phyloP scores from a whole-genome alignment of 1,140 invertebrate species.

The Acromyrmex charruanus region DNA sequence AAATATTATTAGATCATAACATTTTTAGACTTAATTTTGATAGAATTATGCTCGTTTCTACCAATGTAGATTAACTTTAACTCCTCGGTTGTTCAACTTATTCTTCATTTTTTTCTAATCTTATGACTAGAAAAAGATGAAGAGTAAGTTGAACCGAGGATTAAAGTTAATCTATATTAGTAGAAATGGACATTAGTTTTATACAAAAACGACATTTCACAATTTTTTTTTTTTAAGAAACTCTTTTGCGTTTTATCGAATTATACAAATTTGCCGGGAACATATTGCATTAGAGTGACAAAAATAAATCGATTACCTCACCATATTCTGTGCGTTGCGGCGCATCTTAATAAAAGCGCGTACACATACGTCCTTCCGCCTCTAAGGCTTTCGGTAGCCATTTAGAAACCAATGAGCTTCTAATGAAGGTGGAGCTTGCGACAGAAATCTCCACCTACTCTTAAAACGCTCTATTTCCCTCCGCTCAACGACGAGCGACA shows the following conservation, averaged over 20 bases:
- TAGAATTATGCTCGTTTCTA: background rate
- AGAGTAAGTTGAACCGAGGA: too few relatives aligned
- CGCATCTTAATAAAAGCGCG: slow-evolving; percentile 22
- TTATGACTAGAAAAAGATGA: too few relatives aligned
- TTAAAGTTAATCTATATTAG: too few relatives aligned
- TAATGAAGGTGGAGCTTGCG: slow-evolving; percentile 84
- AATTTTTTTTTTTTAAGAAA: background rate
- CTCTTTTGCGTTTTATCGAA: background rate
- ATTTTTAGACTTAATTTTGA: background rate
- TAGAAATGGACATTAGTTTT: too few relatives aligned
- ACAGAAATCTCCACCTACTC: slow-evolving; percentile 86
- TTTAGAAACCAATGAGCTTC: slow-evolving; percentile 83
- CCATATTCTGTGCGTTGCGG: background rate
- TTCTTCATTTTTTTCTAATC: too few relatives aligned
- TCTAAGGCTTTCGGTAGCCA: background rate
- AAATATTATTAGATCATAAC: background rate
- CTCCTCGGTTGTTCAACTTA: too few relatives aligned
- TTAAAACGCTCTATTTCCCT: slow-evolving; percentile 85
- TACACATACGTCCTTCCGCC: background rate
- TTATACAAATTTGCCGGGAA: background rate
- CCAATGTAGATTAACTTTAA: too few relatives aligned
- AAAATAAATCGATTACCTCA: slow-evolving; percentile 46
- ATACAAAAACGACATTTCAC: background rate
- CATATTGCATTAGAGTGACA: slow-evolving; percentile 16
- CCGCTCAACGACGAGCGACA: slow-evolving; percentile 58